phyloP scores from a whole-genome alignment of 2,113 vertebrate genomes.

The Sialia sialis region DNA sequence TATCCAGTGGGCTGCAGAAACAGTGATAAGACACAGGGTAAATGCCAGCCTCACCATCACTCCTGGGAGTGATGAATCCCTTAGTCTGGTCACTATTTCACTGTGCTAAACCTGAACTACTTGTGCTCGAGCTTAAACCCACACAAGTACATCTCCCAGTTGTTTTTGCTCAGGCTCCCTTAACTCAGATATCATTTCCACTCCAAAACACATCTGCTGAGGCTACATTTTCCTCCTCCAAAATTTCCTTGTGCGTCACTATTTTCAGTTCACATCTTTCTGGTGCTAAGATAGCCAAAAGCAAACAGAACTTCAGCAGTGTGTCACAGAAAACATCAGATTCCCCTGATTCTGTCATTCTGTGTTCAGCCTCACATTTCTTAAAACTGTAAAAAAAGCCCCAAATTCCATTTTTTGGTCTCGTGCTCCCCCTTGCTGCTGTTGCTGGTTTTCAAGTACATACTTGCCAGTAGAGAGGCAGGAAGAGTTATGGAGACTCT shows the following conservation, averaged over 20 bases:
- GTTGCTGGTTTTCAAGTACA: background rate
- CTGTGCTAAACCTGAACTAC: background rate
- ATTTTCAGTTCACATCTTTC: background rate
- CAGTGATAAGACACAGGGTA: background rate
- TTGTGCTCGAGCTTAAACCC: background rate
- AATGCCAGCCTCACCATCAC: background rate
- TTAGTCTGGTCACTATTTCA: background rate
- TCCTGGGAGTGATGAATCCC: background rate
- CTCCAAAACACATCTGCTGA: background rate
- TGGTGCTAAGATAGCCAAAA: background rate
- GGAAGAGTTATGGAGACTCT: background rate
- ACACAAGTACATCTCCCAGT: background rate
- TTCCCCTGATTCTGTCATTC: background rate
- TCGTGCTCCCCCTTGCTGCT: background rate
- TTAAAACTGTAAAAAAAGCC: background rate
- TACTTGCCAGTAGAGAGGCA: background rate
- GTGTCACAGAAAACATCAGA: background rate
- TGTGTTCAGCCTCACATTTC: background rate
- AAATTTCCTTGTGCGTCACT: background rate
- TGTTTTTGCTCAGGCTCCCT: background rate
- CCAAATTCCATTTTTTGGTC: background rate
- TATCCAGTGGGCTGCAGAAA: background rate
- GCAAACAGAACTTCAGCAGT: background rate
- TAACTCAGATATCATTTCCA: background rate
- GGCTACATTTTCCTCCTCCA: background rate